Evolutionary conservation across 2,797 vertebrate species (phyloP), one percentile per base, ranked within the genome.

Genomic region (Rhinella marina): DNA sequence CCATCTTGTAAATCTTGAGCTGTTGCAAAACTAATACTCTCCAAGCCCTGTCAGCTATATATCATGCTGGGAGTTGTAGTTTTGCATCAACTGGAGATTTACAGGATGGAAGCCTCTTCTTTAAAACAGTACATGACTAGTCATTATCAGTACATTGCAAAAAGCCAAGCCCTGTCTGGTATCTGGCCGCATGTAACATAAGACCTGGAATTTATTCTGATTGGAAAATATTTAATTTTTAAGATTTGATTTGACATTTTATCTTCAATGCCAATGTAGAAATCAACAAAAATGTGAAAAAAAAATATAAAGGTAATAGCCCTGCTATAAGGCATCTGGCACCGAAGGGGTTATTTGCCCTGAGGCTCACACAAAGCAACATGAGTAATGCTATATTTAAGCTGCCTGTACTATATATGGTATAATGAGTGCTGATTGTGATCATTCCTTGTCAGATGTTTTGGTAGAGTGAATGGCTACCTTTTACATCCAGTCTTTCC

Each of bases 391-490:
- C 32, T 16, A 73, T 90, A 56, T 73, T 85, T 83, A 8, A 1
- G 86, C 84, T 54, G 57, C 6, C 81, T 81, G 50, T 72, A 62
- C 70, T 88, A 48, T 87, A 25, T 66, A 29, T 88, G 72, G 84
- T 41, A 27, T 86, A 86, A 82, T 90, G 89, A 78, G 77, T 57
- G 76, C 57, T 87, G 68, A 85, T 85, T 85, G 82, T 82, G 82
- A 76, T 21, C 85, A 64, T 88, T 90, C 76, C 81, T 61, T 88
- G 82, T 81, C 87, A 88, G 66, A 88, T 81, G 76, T 85, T 85
- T 85, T 64, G 83, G 54, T 81, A 64, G 81, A 16, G 64, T 64
- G 68, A 88, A 88, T 81, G 68, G 87, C 87, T 85, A 81, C 87
- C 87, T 85, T 88, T 81, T 85, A 73, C 56, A 75, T 54, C 29